Base-by-base conservation (phyloP, 92 coral and sea anemone genomes). In the Pocillopora grandis region DNA sequence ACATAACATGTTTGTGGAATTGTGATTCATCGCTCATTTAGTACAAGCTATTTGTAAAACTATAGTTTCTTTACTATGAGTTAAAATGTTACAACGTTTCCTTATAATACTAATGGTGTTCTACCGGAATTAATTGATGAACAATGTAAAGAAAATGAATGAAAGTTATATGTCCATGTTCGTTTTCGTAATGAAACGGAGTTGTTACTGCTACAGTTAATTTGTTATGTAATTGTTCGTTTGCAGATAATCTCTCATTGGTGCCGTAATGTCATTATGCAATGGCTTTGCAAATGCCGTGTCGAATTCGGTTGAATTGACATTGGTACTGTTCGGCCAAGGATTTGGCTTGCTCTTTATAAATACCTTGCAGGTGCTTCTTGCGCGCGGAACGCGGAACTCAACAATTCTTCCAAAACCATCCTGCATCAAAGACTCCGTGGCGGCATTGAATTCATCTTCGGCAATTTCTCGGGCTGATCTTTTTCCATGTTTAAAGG, bases 401-500 rank as follows among this genome's bases (percentile, higher is more conserved):
- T 71, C 72, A 5, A 88, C 87, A 23, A 64, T 65, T 62, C 80
- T 37, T 49, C 91, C 91, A 77, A 84, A 88, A 27, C 87, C 88
- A 48, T 84, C 85, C 31, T 77, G 79, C 31, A 36, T 15, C 19
- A 84, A 76, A 20, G 84, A 73, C 15, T 79, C 60, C 2, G 78
- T 78, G 19, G 88, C 91, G 72, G 61, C 27, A 14, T 12, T 15
- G 81, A 58, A 88, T 75, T 88, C 91, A 20, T 69, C 58, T 52
- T 88, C 84, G 17, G 87, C 71, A 35, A 87, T 87, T 12, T 76
- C 37, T 3, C 84, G 87, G n/a, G 70, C n/a, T 62, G 91, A n/a
- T 58, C 91, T 72, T 73, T 88, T 88, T 10, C 91, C 91, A 72
- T 83, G 91, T 71, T 88, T 82, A 55, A 88, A 82, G 5, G 81